phyloP scores from a whole-genome alignment of 2,888 invertebrate species.

The Dorcus hopei region DNA sequence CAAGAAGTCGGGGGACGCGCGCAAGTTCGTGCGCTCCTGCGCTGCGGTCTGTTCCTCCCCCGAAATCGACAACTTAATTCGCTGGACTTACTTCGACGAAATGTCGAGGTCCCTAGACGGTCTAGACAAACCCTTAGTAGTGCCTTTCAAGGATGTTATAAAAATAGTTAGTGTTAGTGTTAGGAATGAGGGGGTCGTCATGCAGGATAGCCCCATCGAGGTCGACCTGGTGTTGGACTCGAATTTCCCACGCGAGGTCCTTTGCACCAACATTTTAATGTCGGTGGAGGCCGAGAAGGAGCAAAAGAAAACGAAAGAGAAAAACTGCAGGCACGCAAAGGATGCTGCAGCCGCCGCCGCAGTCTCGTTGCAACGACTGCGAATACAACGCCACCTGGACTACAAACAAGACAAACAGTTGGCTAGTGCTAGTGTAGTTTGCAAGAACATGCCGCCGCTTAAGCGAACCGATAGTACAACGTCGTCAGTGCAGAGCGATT shows the following conservation, averaged over 20 bases:
- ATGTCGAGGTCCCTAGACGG: slow-evolving; percentile 60
- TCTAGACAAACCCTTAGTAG: slow-evolving; percentile 40
- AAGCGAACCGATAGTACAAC: slow-evolving; percentile 65
- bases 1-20: slow-evolving; percentile 72
- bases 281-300: slow-evolving; percentile 48
- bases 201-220: slow-evolving; percentile 58
- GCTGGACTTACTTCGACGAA: slow-evolving; percentile 71
- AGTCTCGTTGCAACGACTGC: slow-evolving; percentile 53
- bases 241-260: slow-evolving; percentile 63
- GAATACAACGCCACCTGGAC: slow-evolving; percentile 69
- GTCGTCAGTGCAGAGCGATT: slow-evolving; percentile 31
- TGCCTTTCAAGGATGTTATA: slow-evolving; percentile 52
- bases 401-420: slow-evolving; percentile 80
- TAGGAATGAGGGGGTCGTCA: slow-evolving; percentile 42
- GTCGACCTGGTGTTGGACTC: slow-evolving; percentile 58
- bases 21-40: slow-evolving; percentile 61
- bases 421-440: slow-evolving; percentile 71
- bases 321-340: slow-evolving; percentile 52
- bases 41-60: slow-evolving; percentile 75
- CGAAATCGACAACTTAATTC: slow-evolving; percentile 65
- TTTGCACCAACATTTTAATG: slow-evolving; percentile 61
- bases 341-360: slow-evolving; percentile 43
- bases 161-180: slow-evolving; percentile 45
- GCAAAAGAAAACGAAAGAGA: slow-evolving; percentile 33
- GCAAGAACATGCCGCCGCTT: slow-evolving; percentile 56